phyloP scores from a whole-genome alignment of 2,113 vertebrate genomes.

The Alethe castanea region DNA sequence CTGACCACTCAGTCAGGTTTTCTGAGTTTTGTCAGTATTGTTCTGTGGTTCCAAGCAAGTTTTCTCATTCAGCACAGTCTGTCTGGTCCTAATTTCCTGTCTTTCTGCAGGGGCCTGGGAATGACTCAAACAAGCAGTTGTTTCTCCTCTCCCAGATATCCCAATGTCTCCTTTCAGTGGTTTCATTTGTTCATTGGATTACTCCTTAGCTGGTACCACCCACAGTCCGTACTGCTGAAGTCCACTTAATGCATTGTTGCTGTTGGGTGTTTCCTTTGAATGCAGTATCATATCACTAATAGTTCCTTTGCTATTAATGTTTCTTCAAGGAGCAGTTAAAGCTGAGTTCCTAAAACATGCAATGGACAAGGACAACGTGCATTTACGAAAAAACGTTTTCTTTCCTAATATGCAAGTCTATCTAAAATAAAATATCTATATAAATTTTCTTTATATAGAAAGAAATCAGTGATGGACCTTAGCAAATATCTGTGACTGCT shows the following conservation, averaged over 20 bases:
- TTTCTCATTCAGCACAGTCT: neutral
- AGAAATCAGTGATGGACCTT: neutral
- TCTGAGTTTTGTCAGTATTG: neutral
- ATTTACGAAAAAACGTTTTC: neutral
- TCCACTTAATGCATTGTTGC: neutral
- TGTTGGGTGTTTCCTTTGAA: neutral
- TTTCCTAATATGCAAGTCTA: neutral
- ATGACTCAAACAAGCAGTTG: neutral
- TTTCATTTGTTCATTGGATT: neutral
- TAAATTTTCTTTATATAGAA: neutral
- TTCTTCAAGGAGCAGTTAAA: neutral
- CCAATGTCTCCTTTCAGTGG: neutral
- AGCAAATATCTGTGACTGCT: neutral
- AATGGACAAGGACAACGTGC: neutral
- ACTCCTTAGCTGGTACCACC: neutral
- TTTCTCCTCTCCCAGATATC: neutral
- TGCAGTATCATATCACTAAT: rapidly evolving
- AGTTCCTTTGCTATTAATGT: neutral
- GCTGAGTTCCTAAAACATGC: neutral
- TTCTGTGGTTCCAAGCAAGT: neutral
- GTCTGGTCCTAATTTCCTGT: neutral
- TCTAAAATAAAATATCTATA: neutral
- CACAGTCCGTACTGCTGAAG: neutral
- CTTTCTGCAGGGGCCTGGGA: neutral
- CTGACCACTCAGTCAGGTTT: neutral